A percentile compares a stretch with the other conserved stretches of the same genome.
These are phyloP conservation scores for Enchytraeus crypticus DNA, from an alignment of 2,888 invertebrate genomes.

Conservation along the genomic window DNA sequence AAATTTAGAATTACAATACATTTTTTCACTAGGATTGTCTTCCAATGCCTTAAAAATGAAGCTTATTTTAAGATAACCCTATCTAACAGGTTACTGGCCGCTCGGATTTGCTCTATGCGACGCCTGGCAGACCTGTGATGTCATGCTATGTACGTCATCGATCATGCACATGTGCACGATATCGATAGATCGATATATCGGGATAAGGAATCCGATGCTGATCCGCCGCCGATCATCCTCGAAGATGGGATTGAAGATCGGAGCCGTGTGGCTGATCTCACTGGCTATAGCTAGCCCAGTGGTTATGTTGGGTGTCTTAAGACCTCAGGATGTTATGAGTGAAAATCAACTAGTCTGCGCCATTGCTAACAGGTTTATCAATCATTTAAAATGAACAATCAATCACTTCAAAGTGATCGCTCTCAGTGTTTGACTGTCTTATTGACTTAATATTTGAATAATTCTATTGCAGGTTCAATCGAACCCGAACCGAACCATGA, in stretches of 20 bases:
- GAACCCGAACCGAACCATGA: too few species aligned
- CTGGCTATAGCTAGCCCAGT: slow-evolving; percentile 50
- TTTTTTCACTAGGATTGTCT: too few species aligned
- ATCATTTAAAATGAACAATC: too few species aligned
- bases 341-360: neutral
- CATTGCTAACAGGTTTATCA: slow-evolving; percentile 16
- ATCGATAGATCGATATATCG: slow-evolving; percentile 65
- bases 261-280: slow-evolving; percentile 85
- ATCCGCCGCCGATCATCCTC: slow-evolving; percentile 42
- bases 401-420: too few species aligned
- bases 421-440: too few species aligned
- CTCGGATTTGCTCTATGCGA: slow-evolving; percentile 55
- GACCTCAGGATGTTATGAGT: slow-evolving; percentile 57
- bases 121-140: slow-evolving; percentile 55
- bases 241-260: slow-evolving; percentile 64
- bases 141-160: slow-evolving; percentile 54
- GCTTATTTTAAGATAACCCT: too few species aligned
- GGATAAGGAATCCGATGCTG: slow-evolving; percentile 69
- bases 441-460: too few species aligned
- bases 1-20: too few species aligned
- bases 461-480: too few species aligned
- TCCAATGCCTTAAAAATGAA: too few species aligned
- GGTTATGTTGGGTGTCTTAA: slow-evolving; percentile 50
- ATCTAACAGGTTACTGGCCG: slow-evolving; percentile 76
- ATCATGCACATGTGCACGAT: slow-evolving; percentile 56